Evolutionary conservation across 2,888 invertebrate species (phyloP).

Genomic region (Pachycephus smyrnensis): DNA sequence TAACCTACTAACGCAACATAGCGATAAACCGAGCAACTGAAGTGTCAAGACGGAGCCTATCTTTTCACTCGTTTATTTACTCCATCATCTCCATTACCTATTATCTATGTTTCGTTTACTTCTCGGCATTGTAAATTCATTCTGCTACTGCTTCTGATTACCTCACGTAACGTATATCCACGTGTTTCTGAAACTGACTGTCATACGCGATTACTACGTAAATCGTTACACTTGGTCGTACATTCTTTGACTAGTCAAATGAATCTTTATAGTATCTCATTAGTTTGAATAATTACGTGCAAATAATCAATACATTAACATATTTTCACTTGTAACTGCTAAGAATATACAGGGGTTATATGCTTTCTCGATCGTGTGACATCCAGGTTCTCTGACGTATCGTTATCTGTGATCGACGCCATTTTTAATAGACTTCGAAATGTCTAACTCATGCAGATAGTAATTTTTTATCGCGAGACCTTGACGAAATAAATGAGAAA

Average conservation of each 20-base stretch:
- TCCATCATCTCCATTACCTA: background rate
- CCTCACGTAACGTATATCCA: background rate
- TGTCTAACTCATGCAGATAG: background rate
- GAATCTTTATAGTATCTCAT: background rate
- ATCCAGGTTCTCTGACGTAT: background rate
- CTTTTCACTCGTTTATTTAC: background rate
- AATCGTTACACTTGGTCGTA: too few species aligned
- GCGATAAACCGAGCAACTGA: constrained; percentile 12
- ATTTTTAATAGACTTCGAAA: background rate
- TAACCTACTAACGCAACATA: constrained; percentile 24
- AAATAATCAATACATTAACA: background rate
- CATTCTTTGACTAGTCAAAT: background rate
- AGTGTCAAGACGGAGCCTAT: background rate
- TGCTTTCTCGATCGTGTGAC: background rate
- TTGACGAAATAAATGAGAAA: background rate
- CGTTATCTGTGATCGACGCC: background rate
- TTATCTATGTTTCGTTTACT: background rate
- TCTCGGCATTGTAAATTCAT: background rate
- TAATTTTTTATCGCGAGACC: background rate
- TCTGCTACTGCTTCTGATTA: background rate
- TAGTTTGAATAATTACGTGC: background rate
- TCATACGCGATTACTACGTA: background rate
- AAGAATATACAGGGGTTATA: background rate
- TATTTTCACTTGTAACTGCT: background rate
- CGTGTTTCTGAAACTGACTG: background rate